Percentiles rank a stretch among this genome's conserved stretches.
phyloP scores from a whole-genome alignment of 2,113 vertebrate species.

The Microtus pennsylvanicus region DNA sequence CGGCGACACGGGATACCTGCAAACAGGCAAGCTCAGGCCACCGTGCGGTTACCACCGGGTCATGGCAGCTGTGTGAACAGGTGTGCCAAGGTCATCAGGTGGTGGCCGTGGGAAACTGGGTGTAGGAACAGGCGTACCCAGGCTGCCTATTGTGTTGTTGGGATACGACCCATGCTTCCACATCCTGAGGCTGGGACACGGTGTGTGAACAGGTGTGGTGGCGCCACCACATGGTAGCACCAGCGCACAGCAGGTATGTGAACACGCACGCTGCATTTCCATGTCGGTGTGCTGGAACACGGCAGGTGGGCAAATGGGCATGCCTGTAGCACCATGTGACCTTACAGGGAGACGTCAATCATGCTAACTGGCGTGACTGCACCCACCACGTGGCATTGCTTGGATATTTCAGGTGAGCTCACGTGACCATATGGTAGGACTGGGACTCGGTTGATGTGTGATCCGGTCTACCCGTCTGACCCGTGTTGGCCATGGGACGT shows the following conservation, averaged over 20 bases:
- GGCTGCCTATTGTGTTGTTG: too few species aligned
- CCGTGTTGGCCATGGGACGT: background rate
- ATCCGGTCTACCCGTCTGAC: background rate
- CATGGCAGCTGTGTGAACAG: background rate
- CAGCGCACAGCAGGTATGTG: background rate
- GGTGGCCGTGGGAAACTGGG: background rate
- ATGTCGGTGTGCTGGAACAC: background rate
- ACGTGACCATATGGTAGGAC: background rate
- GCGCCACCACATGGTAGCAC: background rate
- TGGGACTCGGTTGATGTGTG: background rate
- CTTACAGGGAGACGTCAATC: background rate
- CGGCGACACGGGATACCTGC: background rate
- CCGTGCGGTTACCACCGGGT: background rate
- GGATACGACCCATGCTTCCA: background rate
- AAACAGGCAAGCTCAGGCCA: background rate
- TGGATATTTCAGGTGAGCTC: background rate
- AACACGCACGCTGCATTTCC: background rate
- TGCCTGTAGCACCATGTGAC: background rate
- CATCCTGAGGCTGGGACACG: background rate
- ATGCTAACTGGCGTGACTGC: background rate
- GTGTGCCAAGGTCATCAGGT: background rate
- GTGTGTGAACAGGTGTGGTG: background rate
- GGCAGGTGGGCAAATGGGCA: background rate
- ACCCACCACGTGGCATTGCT: background rate
- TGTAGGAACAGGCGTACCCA: background rate